A percentile compares a stretch with the other conserved stretches of the same genome.
phyloP scores from a whole-genome alignment of 2,797 vertebrate genomes.

The Hoplostethus atlanticus region DNA sequence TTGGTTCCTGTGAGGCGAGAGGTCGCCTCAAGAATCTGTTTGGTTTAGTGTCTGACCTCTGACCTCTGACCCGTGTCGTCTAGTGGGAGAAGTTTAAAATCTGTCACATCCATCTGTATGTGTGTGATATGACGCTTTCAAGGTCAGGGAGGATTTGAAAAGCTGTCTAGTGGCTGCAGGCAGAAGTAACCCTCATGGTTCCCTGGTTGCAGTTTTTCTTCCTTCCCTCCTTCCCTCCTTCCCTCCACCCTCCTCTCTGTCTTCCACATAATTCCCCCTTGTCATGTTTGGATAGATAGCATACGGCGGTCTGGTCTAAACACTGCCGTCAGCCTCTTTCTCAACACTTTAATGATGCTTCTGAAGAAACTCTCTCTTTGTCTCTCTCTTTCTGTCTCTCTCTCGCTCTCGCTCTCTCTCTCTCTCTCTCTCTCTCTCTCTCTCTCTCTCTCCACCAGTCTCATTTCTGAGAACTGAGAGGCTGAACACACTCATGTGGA shows the following conservation, averaged over 20 bases:
- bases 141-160: too few species aligned
- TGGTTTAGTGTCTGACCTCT: too few species aligned
- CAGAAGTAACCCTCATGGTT: constrained; percentile 11
- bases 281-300: constrained; percentile 65
- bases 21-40: too few species aligned
- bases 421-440: not conserved
- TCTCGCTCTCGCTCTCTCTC: too few species aligned
- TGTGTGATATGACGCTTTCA: too few species aligned
- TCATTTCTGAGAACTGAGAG: constrained; percentile 46
- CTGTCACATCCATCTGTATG: too few species aligned
- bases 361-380: not conserved
- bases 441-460: constrained; percentile 14
- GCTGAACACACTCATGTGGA: too few species aligned
- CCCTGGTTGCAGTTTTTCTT: constrained; percentile 46
- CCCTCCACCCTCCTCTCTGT: not conserved
- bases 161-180: too few species aligned
- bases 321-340: constrained; percentile 42
- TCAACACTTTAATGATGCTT: constrained; percentile 41
- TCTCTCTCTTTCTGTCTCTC: too few species aligned
- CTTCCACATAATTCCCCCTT: constrained; percentile 34
- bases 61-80: too few species aligned
- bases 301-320: constrained; percentile 46
- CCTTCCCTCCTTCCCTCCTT: constrained; percentile 7
- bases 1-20: too few species aligned
- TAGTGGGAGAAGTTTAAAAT: too few species aligned